Evolutionary conservation across 2,113 vertebrate genomes (phyloP).

Genomic region (Trinectes maculatus): DNA sequence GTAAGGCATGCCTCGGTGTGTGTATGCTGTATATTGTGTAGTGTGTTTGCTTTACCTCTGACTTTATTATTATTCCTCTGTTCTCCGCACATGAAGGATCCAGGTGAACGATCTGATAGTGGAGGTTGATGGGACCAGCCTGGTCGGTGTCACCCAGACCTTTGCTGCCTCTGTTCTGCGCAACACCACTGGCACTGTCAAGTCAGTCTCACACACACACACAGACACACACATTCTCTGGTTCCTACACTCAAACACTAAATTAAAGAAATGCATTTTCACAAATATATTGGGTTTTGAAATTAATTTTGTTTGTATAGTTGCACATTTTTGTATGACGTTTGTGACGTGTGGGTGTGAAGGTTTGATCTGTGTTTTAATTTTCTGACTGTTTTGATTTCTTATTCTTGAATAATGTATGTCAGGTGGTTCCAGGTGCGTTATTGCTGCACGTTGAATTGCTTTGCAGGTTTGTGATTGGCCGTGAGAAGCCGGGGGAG

Average conservation of each 20-base stretch:
- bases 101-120: constrained; percentile 96
- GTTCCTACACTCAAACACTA: neutral
- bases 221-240: constrained; percentile 5
- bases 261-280: neutral
- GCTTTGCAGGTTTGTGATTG: constrained; percentile 91
- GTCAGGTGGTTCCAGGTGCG: neutral
- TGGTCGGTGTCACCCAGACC: constrained; percentile 96
- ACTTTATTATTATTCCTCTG: too few relatives aligned
- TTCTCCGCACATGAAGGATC: constrained; percentile 86
- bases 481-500: constrained; percentile 95
- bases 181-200: constrained; percentile 93
- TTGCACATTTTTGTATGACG: neutral
- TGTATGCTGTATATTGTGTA: neutral
- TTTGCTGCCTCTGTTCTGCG: constrained; percentile 94
- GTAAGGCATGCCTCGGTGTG: too few relatives aligned
- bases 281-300: too few relatives aligned
- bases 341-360: neutral
- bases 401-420: constrained; percentile 72
- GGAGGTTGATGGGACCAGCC: constrained; percentile 95
- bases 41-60: too few relatives aligned
- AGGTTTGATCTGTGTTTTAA: neutral
- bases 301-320: neutral
- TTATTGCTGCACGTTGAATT: neutral
- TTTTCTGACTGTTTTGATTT: neutral
- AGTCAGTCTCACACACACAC: constrained; percentile 73